Evolutionary conservation across 2,113 vertebrate genomes (phyloP), one percentile per base, ranked within the genome.

Genomic region (Caranx ignobilis): DNA sequence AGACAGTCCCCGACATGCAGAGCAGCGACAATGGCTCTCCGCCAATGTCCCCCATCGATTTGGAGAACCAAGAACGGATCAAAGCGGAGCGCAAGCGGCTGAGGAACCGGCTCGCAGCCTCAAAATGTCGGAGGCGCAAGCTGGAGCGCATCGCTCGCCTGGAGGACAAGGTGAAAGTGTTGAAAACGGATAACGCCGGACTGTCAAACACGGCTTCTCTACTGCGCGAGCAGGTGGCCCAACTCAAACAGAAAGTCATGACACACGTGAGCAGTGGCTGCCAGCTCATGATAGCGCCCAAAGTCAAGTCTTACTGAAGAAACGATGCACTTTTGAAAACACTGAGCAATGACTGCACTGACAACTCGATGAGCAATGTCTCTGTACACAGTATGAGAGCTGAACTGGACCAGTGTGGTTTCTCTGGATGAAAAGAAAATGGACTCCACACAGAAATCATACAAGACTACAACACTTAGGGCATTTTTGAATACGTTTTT

Each of bases 191-290:
- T 90, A 99, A 99, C 91, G 96, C 95, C 2, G 97, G 97, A 18
- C 90, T 99, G 71, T 97, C 96, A 5, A 96, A 71, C 90, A 96
- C 97, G 7, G 97, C 97, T 0, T 95, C 96, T 0, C 64, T 96
- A 13, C 94, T 98, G 35, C 89, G 97, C 3, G 97, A 98, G 15
- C 97, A 99, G 93, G 97, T 99, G 82, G 96, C 96, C 8, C 96
- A 97, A 78, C 95, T 99, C 41, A 97, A 98, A 83, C 96, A 97
- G 83, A 97, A 97, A 89, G 97, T 99, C 74, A 96, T 97, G 89
- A 97, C 96, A 61, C 97, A 99, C 21, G 96, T 98, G 83, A 96
- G 95, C 80, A 97, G 96, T 79, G 97, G 97, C 34, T 99, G 97
- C 88, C 97, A 98, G 83, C 95, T 99, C 79, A 96, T 97, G 86